phyloP scores from a whole-genome alignment of 1,140 invertebrate species.

The Temnothorax curvispinosus region DNA sequence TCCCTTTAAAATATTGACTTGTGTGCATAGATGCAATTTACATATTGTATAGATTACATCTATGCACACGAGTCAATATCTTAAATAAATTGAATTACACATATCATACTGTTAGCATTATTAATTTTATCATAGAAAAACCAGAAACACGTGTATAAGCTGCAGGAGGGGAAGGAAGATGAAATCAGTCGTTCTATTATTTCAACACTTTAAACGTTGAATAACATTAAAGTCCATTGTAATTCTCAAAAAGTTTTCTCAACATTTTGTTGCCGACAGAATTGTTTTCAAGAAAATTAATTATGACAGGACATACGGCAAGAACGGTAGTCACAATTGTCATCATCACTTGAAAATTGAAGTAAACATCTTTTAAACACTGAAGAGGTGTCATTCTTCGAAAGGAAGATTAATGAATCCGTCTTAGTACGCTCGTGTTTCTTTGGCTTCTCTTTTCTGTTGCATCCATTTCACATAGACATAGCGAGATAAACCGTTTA shows the following conservation, averaged over 20 bases:
- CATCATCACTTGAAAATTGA: not conserved
- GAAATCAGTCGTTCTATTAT: not conserved
- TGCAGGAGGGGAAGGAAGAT: not conserved
- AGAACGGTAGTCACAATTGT: not conserved
- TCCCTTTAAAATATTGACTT: too few relatives aligned
- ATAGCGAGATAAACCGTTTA: not conserved
- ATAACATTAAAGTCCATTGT: not conserved
- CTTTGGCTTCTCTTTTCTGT: not conserved
- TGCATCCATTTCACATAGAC: not conserved
- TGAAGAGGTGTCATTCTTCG: not conserved
- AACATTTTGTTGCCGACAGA: not conserved
- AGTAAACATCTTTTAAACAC: not conserved
- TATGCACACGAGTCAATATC: too few relatives aligned
- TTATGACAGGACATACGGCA: not conserved
- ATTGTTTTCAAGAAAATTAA: not conserved
- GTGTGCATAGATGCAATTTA: too few relatives aligned
- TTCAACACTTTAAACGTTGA: not conserved
- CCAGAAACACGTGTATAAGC: not conserved
- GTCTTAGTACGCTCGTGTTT: not conserved
- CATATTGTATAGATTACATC: too few relatives aligned
- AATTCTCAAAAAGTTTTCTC: not conserved
- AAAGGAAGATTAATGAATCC: constrained; percentile 18
- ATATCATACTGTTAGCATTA: not conserved
- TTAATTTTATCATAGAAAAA: not conserved
- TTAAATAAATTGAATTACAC: too few relatives aligned